A percentile compares a stretch with the other conserved stretches of the same genome.
These are phyloP conservation scores for Chrysomela aeneicollis DNA, from an alignment of 2,888 invertebrate genomes.

Conservation along the genomic window DNA sequence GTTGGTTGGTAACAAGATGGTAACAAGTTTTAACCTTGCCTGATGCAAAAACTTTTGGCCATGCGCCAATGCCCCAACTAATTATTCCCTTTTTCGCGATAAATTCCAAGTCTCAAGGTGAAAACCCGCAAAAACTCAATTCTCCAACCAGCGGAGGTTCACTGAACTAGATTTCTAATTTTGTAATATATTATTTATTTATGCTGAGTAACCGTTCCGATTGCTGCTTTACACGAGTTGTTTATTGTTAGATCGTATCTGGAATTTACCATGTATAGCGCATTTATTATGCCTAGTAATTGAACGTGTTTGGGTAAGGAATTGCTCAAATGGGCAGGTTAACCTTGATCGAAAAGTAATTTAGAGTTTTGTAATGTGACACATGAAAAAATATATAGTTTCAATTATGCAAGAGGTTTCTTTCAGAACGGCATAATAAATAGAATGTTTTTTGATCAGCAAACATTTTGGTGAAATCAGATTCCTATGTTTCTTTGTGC, in stretches of 20 bases:
- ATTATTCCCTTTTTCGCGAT: slow-evolving; percentile 25
- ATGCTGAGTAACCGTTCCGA: slow-evolving; percentile 25
- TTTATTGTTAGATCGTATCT: slow-evolving; percentile 20
- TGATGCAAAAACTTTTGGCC: slow-evolving; percentile 24
- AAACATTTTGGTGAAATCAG: no score
- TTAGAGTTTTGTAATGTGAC: background rate
- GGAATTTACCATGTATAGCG: background rate
- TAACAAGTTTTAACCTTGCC: slow-evolving; percentile 1
- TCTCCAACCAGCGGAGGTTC: slow-evolving; percentile 40
- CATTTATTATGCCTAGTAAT: background rate
- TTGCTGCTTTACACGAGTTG: background rate
- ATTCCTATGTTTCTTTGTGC: no score
- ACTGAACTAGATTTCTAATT: slow-evolving; percentile 42
- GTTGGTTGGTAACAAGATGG: no score
- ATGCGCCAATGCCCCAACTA: background rate
- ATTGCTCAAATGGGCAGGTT: background rate
- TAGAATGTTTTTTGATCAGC: no score
- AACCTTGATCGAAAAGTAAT: background rate
- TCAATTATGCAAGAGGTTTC: no score
- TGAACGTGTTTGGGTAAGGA: background rate
- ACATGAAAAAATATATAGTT: background rate
- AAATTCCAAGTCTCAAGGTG: slow-evolving; percentile 38
- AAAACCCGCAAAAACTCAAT: slow-evolving; percentile 39
- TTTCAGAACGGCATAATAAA: no score
- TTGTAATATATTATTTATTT: slow-evolving; percentile 35